Evolutionary conservation across 2,797 vertebrate genomes (phyloP).

Genomic region (Myotis pilosus): DNA sequence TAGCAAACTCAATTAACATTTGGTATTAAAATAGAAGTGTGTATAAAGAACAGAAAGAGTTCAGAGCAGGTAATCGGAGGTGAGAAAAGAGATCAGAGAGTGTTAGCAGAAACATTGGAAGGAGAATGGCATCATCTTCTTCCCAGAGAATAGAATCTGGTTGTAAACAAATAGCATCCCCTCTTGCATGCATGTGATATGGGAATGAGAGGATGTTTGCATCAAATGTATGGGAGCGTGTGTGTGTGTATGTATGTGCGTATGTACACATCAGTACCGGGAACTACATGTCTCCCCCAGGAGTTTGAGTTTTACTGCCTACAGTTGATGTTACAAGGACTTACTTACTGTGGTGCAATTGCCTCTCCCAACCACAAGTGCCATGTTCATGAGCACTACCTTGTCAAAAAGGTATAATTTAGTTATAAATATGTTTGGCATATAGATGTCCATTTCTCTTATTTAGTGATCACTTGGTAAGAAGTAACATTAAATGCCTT

Average conservation of each 20-base stretch:
- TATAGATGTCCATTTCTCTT: neutral
- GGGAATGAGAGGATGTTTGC: neutral
- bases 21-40: neutral
- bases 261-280: neutral
- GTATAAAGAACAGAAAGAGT: neutral
- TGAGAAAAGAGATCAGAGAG: neutral
- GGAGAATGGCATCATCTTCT: neutral
- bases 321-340: neutral
- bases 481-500: slow-evolving; percentile 37
- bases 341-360: neutral
- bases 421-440: neutral
- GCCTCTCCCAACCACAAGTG: neutral
- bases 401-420: neutral
- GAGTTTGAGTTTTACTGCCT: neutral
- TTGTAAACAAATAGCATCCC: neutral
- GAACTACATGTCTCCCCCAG: neutral
- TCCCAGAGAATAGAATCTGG: neutral
- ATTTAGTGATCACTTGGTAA: neutral
- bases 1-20: neutral
- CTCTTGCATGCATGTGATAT: neutral
- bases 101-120: neutral
- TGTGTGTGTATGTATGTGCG: neutral
- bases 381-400: neutral
- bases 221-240: neutral
- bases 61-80: neutral